Conservation (phyloP, 2,888 invertebrate species). For the Nomada fucata region DNA sequence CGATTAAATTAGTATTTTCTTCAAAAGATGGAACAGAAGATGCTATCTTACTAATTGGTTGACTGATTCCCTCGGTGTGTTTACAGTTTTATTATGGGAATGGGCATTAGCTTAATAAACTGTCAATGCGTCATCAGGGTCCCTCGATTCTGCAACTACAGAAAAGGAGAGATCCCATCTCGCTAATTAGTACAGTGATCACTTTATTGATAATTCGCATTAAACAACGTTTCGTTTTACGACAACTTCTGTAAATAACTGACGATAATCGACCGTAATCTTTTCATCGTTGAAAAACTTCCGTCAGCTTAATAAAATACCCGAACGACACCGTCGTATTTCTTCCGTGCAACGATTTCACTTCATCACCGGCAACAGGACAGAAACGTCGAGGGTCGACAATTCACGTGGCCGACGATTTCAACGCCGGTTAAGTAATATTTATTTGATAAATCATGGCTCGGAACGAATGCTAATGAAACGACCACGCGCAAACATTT, state of each 20-base stretch:
- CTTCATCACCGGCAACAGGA: not conserved
- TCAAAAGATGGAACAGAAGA: not conserved
- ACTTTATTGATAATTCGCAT: not conserved
- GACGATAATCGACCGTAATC: not conserved
- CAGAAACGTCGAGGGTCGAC: conserved; percentile 2
- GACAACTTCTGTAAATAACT: not conserved
- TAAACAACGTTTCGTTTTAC: not conserved
- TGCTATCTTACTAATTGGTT: not conserved
- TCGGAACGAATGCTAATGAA: conserved; percentile 48
- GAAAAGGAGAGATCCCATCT: no score
- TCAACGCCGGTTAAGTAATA: conserved; percentile 32
- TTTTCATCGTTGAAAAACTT: not conserved
- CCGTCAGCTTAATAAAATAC: not conserved
- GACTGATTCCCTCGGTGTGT: no score
- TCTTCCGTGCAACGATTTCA: not conserved
- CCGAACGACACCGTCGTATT: not conserved
- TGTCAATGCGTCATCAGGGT: no score
- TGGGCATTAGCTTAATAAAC: no score
- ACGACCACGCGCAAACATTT: conserved; percentile 37
- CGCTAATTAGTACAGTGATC: no score
- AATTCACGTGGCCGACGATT: conserved; percentile 18
- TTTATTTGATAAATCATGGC: conserved; percentile 49
- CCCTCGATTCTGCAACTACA: no score
- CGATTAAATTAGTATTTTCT: not conserved
- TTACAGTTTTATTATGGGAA: no score